Evolutionary conservation across 1,140 invertebrate species (phyloP).

Genomic region (Trichomalopsis sarcophagae): DNA sequence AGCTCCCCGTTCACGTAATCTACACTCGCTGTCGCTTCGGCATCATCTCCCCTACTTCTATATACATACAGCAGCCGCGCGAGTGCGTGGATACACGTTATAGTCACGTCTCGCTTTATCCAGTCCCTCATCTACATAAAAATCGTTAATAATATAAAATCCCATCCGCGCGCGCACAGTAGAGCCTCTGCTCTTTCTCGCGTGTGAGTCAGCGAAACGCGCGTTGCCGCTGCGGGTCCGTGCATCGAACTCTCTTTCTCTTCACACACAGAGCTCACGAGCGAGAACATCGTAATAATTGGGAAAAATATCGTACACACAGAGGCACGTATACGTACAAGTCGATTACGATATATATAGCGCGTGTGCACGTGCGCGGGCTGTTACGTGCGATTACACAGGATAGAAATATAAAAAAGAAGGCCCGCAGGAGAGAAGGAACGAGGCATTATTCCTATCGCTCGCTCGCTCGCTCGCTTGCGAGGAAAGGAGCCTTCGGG

Average conservation of each 20-base stretch:
- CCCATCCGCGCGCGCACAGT: not conserved
- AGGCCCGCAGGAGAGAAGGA: not conserved
- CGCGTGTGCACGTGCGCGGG: not conserved
- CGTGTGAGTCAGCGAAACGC: constrained; percentile 19
- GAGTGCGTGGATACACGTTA: not conserved
- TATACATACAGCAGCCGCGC: not conserved
- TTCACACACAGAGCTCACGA: not conserved
- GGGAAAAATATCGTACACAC: constrained; percentile 17
- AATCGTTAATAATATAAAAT: constrained; percentile 22
- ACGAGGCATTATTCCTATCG: constrained; percentile 41
- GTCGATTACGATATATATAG: constrained; percentile 6
- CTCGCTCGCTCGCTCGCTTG: not conserved
- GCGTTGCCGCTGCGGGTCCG: not conserved
- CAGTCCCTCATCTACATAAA: not conserved
- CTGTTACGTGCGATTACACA: constrained; percentile 17
- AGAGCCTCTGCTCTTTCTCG: not conserved
- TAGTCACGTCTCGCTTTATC: not conserved
- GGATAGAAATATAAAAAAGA: not conserved
- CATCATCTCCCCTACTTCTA: not conserved
- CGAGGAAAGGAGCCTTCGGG: constrained; percentile 4
- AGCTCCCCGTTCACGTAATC: not conserved
- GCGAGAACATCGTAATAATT: constrained; percentile 29
- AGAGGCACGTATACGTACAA: not conserved
- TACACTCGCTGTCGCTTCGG: not conserved
- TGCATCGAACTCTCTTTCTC: constrained; percentile 1